These are phyloP conservation scores for Alosa sapidissima DNA, from an alignment of 2,797 vertebrate species.

Conservation along the genomic window DNA sequence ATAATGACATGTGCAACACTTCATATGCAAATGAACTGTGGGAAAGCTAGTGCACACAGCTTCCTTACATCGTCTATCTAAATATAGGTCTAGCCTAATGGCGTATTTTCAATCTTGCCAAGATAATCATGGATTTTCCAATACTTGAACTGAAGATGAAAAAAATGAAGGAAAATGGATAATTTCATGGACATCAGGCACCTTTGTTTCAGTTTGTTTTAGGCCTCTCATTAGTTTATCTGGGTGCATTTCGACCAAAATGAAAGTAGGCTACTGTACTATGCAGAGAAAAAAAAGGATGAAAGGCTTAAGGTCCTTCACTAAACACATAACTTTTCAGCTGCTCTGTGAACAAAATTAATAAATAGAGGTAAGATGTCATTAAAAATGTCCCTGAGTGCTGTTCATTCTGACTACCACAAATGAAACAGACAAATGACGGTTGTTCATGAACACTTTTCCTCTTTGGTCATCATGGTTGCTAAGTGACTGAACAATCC, in stretches of 20 bases:
- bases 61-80: too few relatives aligned
- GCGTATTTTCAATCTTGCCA: not conserved
- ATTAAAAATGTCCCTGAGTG: not conserved
- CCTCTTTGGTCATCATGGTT: conserved; percentile 16
- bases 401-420: not conserved
- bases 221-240: too few relatives aligned
- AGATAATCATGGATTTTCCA: too few relatives aligned
- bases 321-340: not conserved
- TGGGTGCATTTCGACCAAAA: too few relatives aligned
- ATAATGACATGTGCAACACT: not conserved
- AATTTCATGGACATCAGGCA: not conserved
- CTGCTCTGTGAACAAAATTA: not conserved
- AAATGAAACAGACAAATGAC: not conserved
- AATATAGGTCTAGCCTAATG: not conserved
- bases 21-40: not conserved
- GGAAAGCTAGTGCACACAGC: not conserved
- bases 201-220: too few relatives aligned
- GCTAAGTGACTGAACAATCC: conserved; percentile 25
- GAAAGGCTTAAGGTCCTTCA: not conserved
- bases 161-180: too few relatives aligned
- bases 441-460: not conserved
- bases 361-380: not conserved
- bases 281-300: not conserved
- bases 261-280: not conserved
- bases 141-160: too few relatives aligned